A percentile compares a stretch with the other conserved stretches of the same genome.
Conservation (phyloP, 2,113 vertebrate genomes). For the Prunella fulvescens region DNA sequence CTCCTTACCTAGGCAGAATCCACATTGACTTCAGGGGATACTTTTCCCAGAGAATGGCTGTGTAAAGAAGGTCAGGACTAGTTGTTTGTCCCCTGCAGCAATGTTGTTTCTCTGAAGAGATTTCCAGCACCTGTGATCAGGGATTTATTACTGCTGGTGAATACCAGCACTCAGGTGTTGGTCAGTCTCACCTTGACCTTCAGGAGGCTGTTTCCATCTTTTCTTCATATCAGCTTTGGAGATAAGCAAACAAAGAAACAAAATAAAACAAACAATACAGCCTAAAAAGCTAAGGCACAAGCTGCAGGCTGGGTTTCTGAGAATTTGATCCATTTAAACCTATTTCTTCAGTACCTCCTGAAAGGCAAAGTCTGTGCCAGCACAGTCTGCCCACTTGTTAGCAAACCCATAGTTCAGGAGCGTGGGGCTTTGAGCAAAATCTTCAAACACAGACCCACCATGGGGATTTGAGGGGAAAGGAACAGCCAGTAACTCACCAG, state of each 20-base stretch:
- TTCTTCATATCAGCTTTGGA: background rate
- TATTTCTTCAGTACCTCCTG: background rate
- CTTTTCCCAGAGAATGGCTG: background rate
- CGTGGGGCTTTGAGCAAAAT: background rate
- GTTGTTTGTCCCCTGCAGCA: background rate
- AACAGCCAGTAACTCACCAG: background rate
- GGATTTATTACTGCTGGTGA: background rate
- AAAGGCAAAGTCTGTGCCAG: background rate
- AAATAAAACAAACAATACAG: background rate
- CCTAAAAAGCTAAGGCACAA: background rate
- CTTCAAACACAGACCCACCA: background rate
- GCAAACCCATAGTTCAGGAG: background rate
- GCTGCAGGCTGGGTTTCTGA: background rate
- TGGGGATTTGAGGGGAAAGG: background rate
- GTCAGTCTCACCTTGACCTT: background rate
- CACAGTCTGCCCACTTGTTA: background rate
- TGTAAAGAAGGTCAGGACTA: background rate
- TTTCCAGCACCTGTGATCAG: background rate
- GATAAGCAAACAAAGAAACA: background rate
- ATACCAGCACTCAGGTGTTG: background rate
- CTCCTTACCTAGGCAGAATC: constrained; percentile 9
- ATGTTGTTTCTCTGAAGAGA: background rate
- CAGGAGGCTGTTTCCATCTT: background rate
- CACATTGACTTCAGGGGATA: background rate
- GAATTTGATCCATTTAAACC: background rate